These are phyloP conservation scores for Habropoda laboriosa DNA, from an alignment of 1,140 invertebrate genomes.

Conservation along the genomic window DNA sequence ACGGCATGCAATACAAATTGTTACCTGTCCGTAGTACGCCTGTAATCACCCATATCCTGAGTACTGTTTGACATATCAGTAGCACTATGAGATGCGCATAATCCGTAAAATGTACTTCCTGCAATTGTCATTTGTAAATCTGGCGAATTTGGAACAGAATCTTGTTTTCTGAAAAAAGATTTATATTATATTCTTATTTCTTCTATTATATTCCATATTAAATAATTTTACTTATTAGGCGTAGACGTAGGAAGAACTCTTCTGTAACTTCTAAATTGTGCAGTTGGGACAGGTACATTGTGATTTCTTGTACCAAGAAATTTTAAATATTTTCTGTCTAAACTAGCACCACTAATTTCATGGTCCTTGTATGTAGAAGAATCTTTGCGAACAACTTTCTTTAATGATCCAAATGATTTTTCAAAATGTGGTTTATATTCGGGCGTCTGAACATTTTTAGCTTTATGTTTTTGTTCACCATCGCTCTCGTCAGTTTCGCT, in stretches of 20 bases:
- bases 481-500: conserved; percentile 92
- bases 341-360: conserved; percentile 83
- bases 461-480: conserved; percentile 81
- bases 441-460: conserved; percentile 61
- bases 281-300: conserved; percentile 87
- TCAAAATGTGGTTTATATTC: conserved; percentile 70
- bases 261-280: conserved; percentile 89
- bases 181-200: conserved; percentile 7
- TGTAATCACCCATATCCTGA: conserved; percentile 75
- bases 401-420: conserved; percentile 86
- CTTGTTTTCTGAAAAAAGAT: conserved; percentile 65
- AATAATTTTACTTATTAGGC: conserved; percentile 65
- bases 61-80: conserved; percentile 69
- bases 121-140: conserved; percentile 75
- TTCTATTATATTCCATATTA: not conserved
- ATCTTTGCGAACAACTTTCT: conserved; percentile 84
- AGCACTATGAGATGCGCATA: conserved; percentile 71
- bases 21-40: conserved; percentile 72
- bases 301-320: conserved; percentile 84
- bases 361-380: conserved; percentile 69
- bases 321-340: conserved; percentile 88
- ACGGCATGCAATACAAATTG: conserved; percentile 8
- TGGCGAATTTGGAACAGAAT: conserved; percentile 64
- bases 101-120: conserved; percentile 76
- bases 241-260: conserved; percentile 82